These are phyloP conservation scores for Trachelus iudaicus DNA, from an alignment of 2,888 invertebrate genomes.

Conservation along the genomic window DNA sequence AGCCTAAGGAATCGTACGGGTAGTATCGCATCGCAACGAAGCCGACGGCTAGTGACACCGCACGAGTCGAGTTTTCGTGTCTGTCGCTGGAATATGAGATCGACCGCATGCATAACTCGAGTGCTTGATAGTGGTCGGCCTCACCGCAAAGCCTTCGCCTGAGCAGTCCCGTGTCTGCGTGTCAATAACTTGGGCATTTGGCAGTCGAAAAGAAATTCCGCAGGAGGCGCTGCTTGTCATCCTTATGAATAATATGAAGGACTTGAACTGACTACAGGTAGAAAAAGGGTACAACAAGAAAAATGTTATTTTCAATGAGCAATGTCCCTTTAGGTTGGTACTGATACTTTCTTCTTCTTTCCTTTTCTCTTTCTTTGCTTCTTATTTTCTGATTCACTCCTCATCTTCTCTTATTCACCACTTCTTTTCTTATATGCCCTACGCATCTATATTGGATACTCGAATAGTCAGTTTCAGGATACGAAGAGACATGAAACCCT, in stretches of 20 bases:
- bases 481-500: neutral
- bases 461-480: neutral
- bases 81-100: conserved; percentile 39
- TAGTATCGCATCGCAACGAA: neutral
- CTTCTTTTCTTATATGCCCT: conserved; percentile 18
- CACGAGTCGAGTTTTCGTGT: conserved; percentile 31
- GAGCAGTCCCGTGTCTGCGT: neutral
- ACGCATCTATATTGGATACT: neutral
- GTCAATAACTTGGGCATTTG: neutral
- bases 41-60: neutral
- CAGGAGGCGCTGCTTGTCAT: neutral
- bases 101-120: conserved; percentile 43
- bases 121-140: conserved; percentile 42
- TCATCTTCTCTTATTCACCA: conserved; percentile 17
- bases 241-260: neutral
- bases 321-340: neutral
- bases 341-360: neutral
- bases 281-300: neutral
- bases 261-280: neutral
- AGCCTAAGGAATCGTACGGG: neutral
- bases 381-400: neutral
- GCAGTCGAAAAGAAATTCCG: neutral
- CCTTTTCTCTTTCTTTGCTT: conserved; percentile 18
- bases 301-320: neutral
- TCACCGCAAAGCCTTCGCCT: conserved; percentile 42